Percentiles rank a stretch among this genome's conserved stretches.
Conservation (phyloP, 1,140 invertebrate species). For the Metaphire vulgaris region DNA sequence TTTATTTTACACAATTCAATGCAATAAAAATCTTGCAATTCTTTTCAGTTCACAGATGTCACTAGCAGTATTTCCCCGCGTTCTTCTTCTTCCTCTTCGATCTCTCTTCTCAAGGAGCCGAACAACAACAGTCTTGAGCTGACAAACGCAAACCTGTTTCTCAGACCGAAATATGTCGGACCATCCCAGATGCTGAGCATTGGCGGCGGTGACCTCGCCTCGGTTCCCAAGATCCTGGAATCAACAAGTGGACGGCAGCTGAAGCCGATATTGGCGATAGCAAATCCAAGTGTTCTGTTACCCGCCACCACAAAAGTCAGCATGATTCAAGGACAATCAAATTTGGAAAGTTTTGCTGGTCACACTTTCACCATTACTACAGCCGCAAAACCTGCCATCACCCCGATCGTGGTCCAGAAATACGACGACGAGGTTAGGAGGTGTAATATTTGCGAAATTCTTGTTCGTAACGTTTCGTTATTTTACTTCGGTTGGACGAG, state of each 20-base stretch:
- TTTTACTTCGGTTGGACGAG: too few relatives aligned
- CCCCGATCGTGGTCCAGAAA: too few relatives aligned
- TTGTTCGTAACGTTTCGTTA: too few relatives aligned
- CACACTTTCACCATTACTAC: too few relatives aligned
- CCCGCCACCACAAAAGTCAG: neutral
- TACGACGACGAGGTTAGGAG: too few relatives aligned
- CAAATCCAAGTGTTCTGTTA: neutral
- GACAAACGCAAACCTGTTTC: too few relatives aligned
- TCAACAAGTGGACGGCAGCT: conserved; percentile 40
- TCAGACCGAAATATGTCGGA: too few relatives aligned
- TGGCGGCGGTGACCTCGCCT: conserved; percentile 37
- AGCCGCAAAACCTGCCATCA: too few relatives aligned
- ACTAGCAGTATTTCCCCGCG: neutral
- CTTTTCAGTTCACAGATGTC: neutral
- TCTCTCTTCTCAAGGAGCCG: neutral
- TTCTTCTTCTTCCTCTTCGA: neutral
- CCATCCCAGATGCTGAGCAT: too few relatives aligned
- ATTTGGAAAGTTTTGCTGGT: neutral
- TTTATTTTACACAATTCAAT: too few relatives aligned
- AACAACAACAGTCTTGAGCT: conserved; percentile 19
- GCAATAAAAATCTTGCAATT: too few relatives aligned
- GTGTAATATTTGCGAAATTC: too few relatives aligned
- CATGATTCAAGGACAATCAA: neutral
- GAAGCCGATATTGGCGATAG: conserved; percentile 34
- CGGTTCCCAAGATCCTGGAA: conserved; percentile 44